These are phyloP conservation scores for Ceratosolen fusciceps DNA, from an alignment of 1,140 invertebrate genomes.

Conservation along the genomic window DNA sequence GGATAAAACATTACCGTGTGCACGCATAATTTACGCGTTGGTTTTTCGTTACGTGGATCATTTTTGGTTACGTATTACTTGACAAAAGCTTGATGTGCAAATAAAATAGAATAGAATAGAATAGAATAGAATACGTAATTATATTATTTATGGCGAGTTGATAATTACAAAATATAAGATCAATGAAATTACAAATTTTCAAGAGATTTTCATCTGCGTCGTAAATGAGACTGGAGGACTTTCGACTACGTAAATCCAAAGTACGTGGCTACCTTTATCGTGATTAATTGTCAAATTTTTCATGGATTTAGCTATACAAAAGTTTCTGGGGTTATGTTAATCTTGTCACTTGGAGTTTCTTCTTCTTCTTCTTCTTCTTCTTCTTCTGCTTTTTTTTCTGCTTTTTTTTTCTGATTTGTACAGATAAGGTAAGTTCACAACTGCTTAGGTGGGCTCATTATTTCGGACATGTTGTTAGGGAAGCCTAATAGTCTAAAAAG, in stretches of 20 bases:
- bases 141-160: background rate
- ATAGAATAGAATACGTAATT: too few relatives aligned
- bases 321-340: conserved; percentile 3
- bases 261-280: background rate
- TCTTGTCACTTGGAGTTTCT: background rate
- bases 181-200: too few relatives aligned
- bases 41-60: too few relatives aligned
- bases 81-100: too few relatives aligned
- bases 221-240: too few relatives aligned
- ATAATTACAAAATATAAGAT: too few relatives aligned
- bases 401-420: background rate
- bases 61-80: too few relatives aligned
- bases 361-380: background rate
- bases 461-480: background rate
- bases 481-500: conserved; percentile 9
- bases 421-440: background rate
- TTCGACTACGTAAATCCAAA: background rate
- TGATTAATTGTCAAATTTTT: conserved; percentile 18
- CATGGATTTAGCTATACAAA: background rate
- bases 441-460: conserved; percentile 1
- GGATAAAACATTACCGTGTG: too few relatives aligned
- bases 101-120: too few relatives aligned
- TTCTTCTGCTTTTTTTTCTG: background rate
- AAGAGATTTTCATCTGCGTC: too few relatives aligned
- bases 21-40: too few relatives aligned